A percentile compares a stretch with the other conserved stretches of the same genome.
phyloP scores from a whole-genome alignment of 1,140 invertebrate genomes.

The Epicauta chinensis region DNA sequence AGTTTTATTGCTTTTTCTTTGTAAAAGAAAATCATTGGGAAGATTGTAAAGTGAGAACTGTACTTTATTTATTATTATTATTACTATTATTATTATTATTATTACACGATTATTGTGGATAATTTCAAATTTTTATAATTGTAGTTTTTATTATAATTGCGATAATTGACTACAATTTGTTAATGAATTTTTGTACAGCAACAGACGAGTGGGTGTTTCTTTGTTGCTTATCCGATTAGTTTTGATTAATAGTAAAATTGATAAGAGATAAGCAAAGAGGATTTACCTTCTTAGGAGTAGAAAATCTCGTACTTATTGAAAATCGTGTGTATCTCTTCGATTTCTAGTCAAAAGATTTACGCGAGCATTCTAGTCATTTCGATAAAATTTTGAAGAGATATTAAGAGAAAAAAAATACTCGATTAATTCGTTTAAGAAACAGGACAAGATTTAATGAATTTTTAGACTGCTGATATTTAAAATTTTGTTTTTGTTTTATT shows the following conservation, averaged over 20 bases:
- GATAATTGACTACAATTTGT: too few species aligned
- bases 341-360: constrained; percentile 32
- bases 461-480: constrained; percentile 33
- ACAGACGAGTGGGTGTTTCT: not conserved
- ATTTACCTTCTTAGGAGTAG: constrained; percentile 5
- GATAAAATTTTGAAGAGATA: constrained; percentile 20
- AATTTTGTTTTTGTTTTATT: constrained; percentile 30
- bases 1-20: not conserved
- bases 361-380: constrained; percentile 27
- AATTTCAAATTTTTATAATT: too few species aligned
- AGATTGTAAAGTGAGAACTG: not conserved
- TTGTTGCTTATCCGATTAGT: not conserved
- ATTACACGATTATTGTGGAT: not conserved
- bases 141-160: too few species aligned
- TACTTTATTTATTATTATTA: too few species aligned
- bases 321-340: constrained; percentile 10
- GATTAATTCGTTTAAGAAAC: not conserved
- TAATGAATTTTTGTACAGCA: too few species aligned
- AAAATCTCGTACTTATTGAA: constrained; percentile 6
- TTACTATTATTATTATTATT: constrained; percentile 1
- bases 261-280: not conserved
- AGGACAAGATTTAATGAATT: constrained; percentile 23
- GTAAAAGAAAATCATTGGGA: not conserved
- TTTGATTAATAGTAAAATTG: too few species aligned
- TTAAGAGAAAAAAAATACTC: constrained; percentile 21